These are phyloP conservation scores for Trypoxylon attenuatum DNA, from an alignment of 2,888 invertebrate species.

Conservation along the genomic window DNA sequence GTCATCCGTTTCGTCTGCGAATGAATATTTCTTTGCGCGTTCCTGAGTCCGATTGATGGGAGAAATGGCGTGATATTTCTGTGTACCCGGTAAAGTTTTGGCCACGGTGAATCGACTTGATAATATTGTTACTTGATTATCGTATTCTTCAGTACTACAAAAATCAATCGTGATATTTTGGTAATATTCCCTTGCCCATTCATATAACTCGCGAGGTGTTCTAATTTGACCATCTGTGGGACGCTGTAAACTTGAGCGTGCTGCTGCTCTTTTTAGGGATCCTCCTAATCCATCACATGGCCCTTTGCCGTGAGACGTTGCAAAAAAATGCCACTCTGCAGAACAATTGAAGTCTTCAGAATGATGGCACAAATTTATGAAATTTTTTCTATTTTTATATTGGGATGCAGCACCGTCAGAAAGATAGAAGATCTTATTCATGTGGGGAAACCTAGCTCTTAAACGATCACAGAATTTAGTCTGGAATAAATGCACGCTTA, in stretches of 20 bases:
- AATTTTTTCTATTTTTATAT: conserved; percentile 3
- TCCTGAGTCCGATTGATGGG: too few species aligned
- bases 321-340: conserved; percentile 11
- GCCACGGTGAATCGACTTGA: too few species aligned
- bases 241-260: conserved; percentile 5
- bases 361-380: neutral
- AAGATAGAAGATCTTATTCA: neutral
- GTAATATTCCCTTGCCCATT: too few species aligned
- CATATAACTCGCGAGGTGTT: neutral
- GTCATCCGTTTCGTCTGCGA: too few species aligned
- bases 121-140: too few species aligned
- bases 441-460: neutral
- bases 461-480: neutral
- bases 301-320: conserved; percentile 8
- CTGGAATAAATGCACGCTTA: neutral
- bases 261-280: conserved; percentile 6
- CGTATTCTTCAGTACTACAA: too few species aligned
- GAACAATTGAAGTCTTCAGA: neutral
- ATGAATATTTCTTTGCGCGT: too few species aligned
- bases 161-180: too few species aligned
- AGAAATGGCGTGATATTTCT: too few species aligned
- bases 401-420: conserved; percentile 2
- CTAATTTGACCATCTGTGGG: neutral
- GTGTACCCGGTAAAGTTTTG: too few species aligned
- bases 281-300: conserved; percentile 9